phyloP scores from a whole-genome alignment of 2,797 vertebrate species.

The Darevskia mixta region DNA sequence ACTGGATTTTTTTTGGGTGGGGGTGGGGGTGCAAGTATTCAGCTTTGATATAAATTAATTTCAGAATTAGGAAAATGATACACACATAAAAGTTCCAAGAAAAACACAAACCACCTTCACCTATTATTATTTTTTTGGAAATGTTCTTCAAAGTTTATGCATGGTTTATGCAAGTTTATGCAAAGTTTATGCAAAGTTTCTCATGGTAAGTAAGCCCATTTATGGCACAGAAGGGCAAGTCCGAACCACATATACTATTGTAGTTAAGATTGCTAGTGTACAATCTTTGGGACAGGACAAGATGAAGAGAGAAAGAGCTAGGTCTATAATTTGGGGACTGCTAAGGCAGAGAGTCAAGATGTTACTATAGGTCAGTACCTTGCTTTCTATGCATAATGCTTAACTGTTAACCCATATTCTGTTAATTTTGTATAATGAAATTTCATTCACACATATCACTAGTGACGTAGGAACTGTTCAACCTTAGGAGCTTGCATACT shows the following conservation, averaged over 20 bases:
- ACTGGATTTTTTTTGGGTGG: not conserved
- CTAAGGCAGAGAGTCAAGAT: not conserved
- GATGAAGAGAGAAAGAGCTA: not conserved
- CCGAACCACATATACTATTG: not conserved
- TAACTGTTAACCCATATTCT: not conserved
- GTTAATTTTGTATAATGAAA: not conserved
- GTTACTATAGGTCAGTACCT: not conserved
- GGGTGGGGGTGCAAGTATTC: not conserved
- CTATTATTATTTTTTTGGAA: not conserved
- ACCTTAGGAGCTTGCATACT: not conserved
- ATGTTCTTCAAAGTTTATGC: not conserved
- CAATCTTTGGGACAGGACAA: not conserved
- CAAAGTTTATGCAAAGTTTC: not conserved
- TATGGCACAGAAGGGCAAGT: not conserved
- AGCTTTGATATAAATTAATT: not conserved
- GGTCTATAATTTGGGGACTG: too few relatives aligned
- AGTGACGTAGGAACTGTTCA: not conserved
- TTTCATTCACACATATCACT: not conserved
- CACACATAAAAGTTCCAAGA: not conserved
- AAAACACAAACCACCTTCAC: not conserved
- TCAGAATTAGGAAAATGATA: not conserved
- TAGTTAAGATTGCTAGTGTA: not conserved
- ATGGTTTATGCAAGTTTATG: too few relatives aligned
- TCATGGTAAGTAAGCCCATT: not conserved
- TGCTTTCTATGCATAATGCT: not conserved